A percentile compares a stretch with the other conserved stretches of the same genome.
Evolutionary conservation across 2,113 vertebrate species (phyloP).

Genomic region (Aphelocoma coerulescens): DNA sequence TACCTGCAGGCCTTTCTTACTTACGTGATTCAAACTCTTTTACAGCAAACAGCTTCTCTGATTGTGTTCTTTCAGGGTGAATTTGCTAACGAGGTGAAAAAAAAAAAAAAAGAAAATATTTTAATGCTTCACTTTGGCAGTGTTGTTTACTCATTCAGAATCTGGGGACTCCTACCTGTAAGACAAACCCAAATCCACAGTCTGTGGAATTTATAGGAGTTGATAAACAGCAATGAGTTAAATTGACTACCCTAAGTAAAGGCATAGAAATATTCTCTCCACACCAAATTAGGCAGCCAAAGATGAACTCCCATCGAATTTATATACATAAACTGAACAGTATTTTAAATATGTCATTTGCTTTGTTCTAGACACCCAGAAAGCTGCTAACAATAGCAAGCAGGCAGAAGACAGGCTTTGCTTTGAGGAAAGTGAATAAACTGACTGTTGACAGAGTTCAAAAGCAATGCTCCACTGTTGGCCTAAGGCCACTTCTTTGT

Average conservation of each 20-base stretch:
- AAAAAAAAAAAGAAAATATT: neutral
- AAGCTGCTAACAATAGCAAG: slow-evolving; percentile 73
- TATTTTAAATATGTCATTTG: slow-evolving; percentile 61
- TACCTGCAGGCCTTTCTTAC: slow-evolving; percentile 59
- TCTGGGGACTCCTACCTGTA: neutral
- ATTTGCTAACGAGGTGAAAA: slow-evolving; percentile 74
- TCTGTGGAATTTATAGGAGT: neutral
- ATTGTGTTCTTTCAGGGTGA: slow-evolving; percentile 80
- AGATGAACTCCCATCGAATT: slow-evolving; percentile 48
- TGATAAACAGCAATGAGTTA: neutral
- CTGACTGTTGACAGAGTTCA: slow-evolving; percentile 79
- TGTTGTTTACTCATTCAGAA: neutral
- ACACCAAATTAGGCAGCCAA: neutral
- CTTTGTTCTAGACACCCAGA: slow-evolving; percentile 73
- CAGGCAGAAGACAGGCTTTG: slow-evolving; percentile 58
- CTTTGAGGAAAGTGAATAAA: slow-evolving; percentile 80
- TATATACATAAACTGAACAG: slow-evolving; percentile 36
- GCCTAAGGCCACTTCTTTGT: slow-evolving; percentile 78
- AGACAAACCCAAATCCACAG: neutral
- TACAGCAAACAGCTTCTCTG: slow-evolving; percentile 83
- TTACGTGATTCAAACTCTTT: slow-evolving; percentile 91
- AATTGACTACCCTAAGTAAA: neutral
- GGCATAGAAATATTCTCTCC: neutral
- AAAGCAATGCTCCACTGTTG: slow-evolving; percentile 72
- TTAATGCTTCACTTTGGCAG: neutral